Percentiles rank a stretch among this genome's conserved stretches.
phyloP scores from a whole-genome alignment of 2,113 vertebrate genomes.

The Atlantisia rogersi region DNA sequence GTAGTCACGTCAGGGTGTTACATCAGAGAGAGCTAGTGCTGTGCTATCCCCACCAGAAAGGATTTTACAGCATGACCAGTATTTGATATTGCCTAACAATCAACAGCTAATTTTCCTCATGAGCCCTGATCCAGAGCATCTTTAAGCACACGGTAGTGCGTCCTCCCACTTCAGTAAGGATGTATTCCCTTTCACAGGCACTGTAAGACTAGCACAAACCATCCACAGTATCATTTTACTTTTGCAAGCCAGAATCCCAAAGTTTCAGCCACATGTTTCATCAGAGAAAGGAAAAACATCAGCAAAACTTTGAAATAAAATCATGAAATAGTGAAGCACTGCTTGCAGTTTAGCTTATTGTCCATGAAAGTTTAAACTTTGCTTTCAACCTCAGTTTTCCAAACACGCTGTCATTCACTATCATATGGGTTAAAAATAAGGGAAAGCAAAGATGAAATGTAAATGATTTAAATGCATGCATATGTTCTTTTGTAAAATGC shows the following conservation, averaged over 20 bases:
- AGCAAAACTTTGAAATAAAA: constrained; percentile 46
- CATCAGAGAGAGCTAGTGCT: background rate
- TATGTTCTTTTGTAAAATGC: constrained; percentile 73
- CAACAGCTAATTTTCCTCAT: background rate
- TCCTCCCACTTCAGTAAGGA: background rate
- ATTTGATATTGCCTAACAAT: background rate
- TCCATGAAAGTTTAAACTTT: constrained; percentile 65
- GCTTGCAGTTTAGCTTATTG: constrained; percentile 38
- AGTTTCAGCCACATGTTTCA: background rate
- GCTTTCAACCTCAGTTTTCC: constrained; percentile 55
- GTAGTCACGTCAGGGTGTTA: accelerated
- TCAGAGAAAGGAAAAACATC: background rate
- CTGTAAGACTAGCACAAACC: background rate
- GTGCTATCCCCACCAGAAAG: accelerated
- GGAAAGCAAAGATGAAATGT: constrained; percentile 66
- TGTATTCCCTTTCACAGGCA: background rate
- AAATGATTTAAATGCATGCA: constrained; percentile 70
- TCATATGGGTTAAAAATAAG: constrained; percentile 57
- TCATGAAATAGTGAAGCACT: constrained; percentile 16
- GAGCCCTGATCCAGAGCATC: background rate
- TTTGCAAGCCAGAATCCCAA: background rate
- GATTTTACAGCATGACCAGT: background rate
- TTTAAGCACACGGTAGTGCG: background rate
- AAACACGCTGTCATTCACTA: background rate
- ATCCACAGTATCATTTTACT: background rate